Base-by-base conservation (phyloP, 2,113 vertebrate species). In the Eira barbara region DNA sequence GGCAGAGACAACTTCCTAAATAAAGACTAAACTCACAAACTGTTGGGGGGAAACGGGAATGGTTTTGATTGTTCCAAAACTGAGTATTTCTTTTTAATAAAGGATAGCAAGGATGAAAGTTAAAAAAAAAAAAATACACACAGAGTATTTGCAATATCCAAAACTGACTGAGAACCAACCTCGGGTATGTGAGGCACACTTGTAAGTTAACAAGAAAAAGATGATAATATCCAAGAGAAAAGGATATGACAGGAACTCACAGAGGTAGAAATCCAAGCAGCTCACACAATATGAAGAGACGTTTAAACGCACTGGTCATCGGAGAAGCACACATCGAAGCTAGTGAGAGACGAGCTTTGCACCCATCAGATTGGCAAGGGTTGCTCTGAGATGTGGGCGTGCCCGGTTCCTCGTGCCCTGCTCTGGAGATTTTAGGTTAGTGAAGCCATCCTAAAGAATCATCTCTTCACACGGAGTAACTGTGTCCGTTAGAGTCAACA, bases 21-120 rank as follows among this genome's bases (percentile, higher is more conserved):
- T 21, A 91, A 88, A 76, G 76, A 12, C 71, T 39, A 91, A 92
- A 63, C 61, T 82, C 31, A 88, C 52, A 61, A 91, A 73, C 34
- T 13, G 2, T 31, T 23, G 0, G 18, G 17, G 55, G 49, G 69
- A 49, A 83, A 87, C 39, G 25, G 0, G 1, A 25, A 45, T 36
- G 23, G 6, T 7, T 71, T 61, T 39, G 11, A 80, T 96, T 45
- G 49, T 29, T 85, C 8, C n/a, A 25, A 81, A 87, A 57, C 17
- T 14, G 21, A 82, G 13, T 14, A 76, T 49, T 95, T 94, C 34
- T 87, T 94, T 74, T 82, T 11, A 79, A 79, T 71, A 45, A 84
- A 95, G 34, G 5, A 76, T n/a, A 61, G 23, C 25, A 83, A 95
- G 93, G n/a, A n/a, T 21, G 4, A 84, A 20, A 15, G 20, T 55